Base-by-base conservation (phyloP, 1,140 invertebrate species). In the Bombus polaris region DNA sequence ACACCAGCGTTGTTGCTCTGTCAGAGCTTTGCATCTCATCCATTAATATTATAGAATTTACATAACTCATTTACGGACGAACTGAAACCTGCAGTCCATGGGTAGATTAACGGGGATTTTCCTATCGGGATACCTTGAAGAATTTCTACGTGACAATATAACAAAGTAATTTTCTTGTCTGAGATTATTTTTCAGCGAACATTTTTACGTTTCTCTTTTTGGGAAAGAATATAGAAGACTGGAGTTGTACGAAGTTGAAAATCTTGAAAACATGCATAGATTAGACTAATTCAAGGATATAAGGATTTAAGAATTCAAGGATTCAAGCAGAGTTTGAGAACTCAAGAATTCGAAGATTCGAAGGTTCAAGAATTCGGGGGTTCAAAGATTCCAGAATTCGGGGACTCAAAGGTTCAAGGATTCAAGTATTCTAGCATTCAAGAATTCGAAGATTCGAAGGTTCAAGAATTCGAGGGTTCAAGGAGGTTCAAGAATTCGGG, bases 11-110 rank as follows among this genome's bases (percentile, higher is more conserved):
- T 79, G 82, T 57, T 78, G 65, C 35, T 57, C 32, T 18, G 13
- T 59, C 44, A 57, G 25, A 25, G 28, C 42, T 85, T 80, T 85
- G n/a, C 83, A 80, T 80, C 76, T 85, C 83, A 72, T 80, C 28
- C 68, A 85, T 85, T 80, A 73, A 39, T 37, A 80, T 85, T 53
- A 72, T 22, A 22, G 65, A 37, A 80, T 80, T 44, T 85, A 37
- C 57, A 53, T 73, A 65, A 72, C 59, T 76, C 28, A 66, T 76
- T 53, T 28, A 25, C 13, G 8, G 13, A 44, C 15, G n/a, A 25
- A n/a, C 18, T 25, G 37, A 10, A 53, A 22, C 12, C 3, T 39
- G 35, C 6, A 18, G 1, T 35, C 28, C 15, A 42, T 42, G 72
- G 47, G 18, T 53, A 53, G 47, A 53, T 53, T 22, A 53, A 53